Percentiles rank a stretch among this genome's conserved stretches.
phyloP scores from a whole-genome alignment of 2,797 vertebrate genomes.

The Hemitrygon akajei region DNA sequence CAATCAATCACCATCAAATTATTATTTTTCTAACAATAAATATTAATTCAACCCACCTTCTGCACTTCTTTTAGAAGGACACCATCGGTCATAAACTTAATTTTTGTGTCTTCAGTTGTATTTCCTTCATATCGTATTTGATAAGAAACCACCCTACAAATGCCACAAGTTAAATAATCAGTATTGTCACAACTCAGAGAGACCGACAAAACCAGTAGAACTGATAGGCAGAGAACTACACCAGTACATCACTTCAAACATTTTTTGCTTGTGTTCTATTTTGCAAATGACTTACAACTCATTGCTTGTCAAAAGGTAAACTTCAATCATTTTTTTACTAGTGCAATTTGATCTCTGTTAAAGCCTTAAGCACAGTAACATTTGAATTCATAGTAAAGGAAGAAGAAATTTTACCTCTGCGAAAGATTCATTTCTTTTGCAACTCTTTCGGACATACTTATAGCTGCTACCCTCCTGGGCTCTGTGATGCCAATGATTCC shows the following conservation, averaged over 20 bases:
- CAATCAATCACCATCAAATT: not conserved
- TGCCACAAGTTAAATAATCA: not conserved
- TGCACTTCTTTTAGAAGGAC: slow-evolving; percentile 92
- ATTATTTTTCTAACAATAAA: not conserved
- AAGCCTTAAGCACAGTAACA: not conserved
- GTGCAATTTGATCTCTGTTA: no score
- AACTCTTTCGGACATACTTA: slow-evolving; percentile 91
- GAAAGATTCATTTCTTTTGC: slow-evolving; percentile 90
- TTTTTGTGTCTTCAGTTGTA: slow-evolving; percentile 76
- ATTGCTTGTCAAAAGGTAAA: no score
- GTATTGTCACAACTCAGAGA: not conserved
- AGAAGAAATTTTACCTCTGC: slow-evolving; percentile 58
- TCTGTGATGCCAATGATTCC: slow-evolving; percentile 82
- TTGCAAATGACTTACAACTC: not conserved
- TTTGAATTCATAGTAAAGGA: not conserved
- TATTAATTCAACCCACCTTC: slow-evolving; percentile 60
- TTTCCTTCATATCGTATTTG: slow-evolving; percentile 95
- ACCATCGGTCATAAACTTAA: slow-evolving; percentile 98
- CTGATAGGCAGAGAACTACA: not conserved
- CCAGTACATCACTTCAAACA: not conserved
- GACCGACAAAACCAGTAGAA: not conserved
- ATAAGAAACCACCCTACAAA: slow-evolving; percentile 80
- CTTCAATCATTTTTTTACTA: no score
- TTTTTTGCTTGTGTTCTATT: not conserved
- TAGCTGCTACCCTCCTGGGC: slow-evolving; percentile 84